Evolutionary conservation across 1,140 invertebrate species (phyloP), one percentile per base, ranked within the genome.

Genomic region (Sminthurides bifidus): DNA sequence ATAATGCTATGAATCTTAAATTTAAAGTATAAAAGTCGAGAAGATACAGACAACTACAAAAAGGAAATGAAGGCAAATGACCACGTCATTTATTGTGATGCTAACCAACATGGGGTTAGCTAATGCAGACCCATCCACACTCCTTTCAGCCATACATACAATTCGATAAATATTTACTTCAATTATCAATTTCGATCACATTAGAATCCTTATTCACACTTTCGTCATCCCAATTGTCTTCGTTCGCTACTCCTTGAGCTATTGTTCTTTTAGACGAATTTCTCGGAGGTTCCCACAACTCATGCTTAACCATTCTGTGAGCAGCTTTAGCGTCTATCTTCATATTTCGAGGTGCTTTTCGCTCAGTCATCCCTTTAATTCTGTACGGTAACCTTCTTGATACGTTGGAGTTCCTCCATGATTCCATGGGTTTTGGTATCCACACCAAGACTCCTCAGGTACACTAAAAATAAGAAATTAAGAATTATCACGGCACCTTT

Each of bases 381-480:
- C 62, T 26, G 10, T 52, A n/a, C n/a, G 50, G 58, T 64, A 35
- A 57, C 45, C 19, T 52, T 38, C 24, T 59, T 61, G 15, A 66
- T 59, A 49, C 61, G 35, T n/a, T 61, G 59, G 12, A 66, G 33
- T 23, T 66, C 64, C 17, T 64, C 55, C 46, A 62, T 64, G 4
- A 66, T 54, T 33, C 19, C 27, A 23, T 61, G 62, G 14, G 14
- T 48, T 14, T 61, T 54, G 6, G 62, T 52, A 41, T 64, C 56
- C 23, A 59, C 59, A 10, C 64, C 64, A n/a, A 56, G 38, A 41
- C 61, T 64, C 29, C 58, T 41, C n/a, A 61, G 1, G 26, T 64
- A 66, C 61, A 66, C 64, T 66, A 27, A 8, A 61, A 49, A 31
- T 23, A 43, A 31, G 19, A 31, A 30, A 52, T 31, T n/a, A 17